Conservation (phyloP, 2,888 invertebrate genomes). For the Meghimatium bilineatum region DNA sequence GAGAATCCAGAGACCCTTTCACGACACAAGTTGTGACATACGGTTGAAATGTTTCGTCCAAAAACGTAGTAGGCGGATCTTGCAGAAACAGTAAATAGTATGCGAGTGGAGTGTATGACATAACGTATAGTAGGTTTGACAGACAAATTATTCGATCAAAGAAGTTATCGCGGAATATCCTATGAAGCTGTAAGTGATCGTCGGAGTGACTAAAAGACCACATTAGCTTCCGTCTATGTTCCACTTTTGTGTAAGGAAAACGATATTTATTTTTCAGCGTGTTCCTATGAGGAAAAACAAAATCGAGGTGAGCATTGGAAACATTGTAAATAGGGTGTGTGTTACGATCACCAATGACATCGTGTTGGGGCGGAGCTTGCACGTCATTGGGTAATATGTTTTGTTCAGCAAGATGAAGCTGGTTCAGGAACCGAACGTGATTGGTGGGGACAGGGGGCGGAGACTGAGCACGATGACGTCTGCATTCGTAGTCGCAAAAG, state of each 20-base stretch:
- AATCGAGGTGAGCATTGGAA: background rate
- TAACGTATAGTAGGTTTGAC: slow-evolving; percentile 8
- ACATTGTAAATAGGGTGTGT: background rate
- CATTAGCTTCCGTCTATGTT: background rate
- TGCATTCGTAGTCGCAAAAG: slow-evolving; percentile 19
- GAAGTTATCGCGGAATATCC: background rate
- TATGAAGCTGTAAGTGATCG: background rate
- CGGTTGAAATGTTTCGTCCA: slow-evolving; percentile 15
- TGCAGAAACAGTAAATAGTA: slow-evolving; percentile 10
- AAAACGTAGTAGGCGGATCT: background rate
- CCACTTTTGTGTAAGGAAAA: background rate
- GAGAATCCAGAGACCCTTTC: background rate
- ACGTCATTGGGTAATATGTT: background rate
- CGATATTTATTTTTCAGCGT: background rate
- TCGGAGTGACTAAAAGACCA: background rate
- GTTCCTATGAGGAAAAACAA: slow-evolving; percentile 28
- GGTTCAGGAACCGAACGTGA: background rate
- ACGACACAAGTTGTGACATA: background rate
- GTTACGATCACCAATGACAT: background rate
- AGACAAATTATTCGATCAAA: slow-evolving; percentile 9
- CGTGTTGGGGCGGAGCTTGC: background rate
- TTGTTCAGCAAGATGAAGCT: background rate
- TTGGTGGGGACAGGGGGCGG: slow-evolving; percentile 12
- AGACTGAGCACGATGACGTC: slow-evolving; percentile 22
- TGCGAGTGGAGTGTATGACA: slow-evolving; percentile 14